Percentiles rank a stretch among this genome's conserved stretches.
phyloP scores from a whole-genome alignment of 2,797 vertebrate genomes.

The Hephaestus fuliginosus region DNA sequence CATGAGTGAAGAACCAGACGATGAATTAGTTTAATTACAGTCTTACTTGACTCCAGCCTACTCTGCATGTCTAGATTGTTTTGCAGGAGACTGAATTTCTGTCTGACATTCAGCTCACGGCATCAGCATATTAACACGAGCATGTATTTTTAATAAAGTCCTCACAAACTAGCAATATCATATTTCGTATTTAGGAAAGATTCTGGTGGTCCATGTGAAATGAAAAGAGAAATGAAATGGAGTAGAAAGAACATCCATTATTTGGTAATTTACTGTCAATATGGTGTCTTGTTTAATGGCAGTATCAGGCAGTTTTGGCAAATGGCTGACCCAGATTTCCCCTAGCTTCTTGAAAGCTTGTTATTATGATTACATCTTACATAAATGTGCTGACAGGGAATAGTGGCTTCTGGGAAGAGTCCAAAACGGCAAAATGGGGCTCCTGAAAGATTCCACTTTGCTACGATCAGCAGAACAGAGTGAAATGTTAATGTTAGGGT shows the following conservation, averaged over 20 bases:
- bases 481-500: conserved; percentile 56
- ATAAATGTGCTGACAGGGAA: conserved; percentile 78
- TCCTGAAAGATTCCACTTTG: conserved; percentile 60
- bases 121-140: not conserved
- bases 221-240: conserved; percentile 10
- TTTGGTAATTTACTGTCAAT: conserved; percentile 40
- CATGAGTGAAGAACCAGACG: conserved; percentile 11
- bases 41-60: conserved; percentile 25
- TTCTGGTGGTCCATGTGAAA: conserved; percentile 1
- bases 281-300: conserved; percentile 47
- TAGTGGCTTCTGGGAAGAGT: conserved; percentile 64
- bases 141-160: not conserved
- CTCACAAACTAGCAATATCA: not conserved
- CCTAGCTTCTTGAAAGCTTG: conserved; percentile 64
- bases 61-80: conserved; percentile 22
- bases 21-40: conserved; percentile 46
- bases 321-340: conserved; percentile 70
- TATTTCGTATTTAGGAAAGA: not conserved
- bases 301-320: conserved; percentile 56
- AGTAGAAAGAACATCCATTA: conserved; percentile 24
- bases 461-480: conserved; percentile 64
- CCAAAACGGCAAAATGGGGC: conserved; percentile 58
- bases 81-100: conserved; percentile 16
- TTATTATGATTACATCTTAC: conserved; percentile 76
- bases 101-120: not conserved